Evolutionary conservation across 2,888 invertebrate species (phyloP), one percentile per base, ranked within the genome.

Genomic region (Amblyjoppa fuscipennis): DNA sequence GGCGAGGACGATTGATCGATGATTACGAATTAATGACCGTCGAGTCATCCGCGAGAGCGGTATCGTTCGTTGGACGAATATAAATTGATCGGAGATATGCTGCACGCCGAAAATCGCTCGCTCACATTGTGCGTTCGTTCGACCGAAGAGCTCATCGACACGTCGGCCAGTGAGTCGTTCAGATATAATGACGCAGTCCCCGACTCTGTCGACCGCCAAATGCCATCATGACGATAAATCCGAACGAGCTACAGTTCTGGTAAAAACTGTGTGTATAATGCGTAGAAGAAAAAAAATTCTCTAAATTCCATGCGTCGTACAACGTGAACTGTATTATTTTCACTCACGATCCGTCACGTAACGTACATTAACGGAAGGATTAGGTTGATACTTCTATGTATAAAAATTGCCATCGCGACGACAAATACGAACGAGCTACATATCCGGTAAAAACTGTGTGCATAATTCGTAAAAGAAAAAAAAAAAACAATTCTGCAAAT

Each of bases 161-260:
- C 45, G 53, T 69, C 59, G 68, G 49, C 69, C 74, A 69, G 28
- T 69, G 82, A 70, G 73, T 88, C 88, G 87, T 83, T 85, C 87
- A 89, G 90, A 92, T 90, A 92, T 90, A 90, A 94, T 93, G 94
- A 93, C 93, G 92, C 93, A 93, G 87, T 92, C 92, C 84, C 91
- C 93, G 87, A 92, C 91, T 84, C 89, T 90, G 71, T 91, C 92
- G 87, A 90, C 89, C 85, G 91, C 90, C 88, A 91, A 90, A 89
- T 89, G 89, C 90, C 90, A 90, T 89, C 90, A 90, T 89, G 90
- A 92, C 87, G 93, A 93, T 83, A 93, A 91, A 88, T 89, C 92
- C 81, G 93, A 93, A 73, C 91, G 91, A 81, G 88, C 91, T 34
- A 90, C 93, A 80, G 90, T 90, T 73, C 77, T 91, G 93, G 93